Percentiles rank a stretch among this genome's conserved stretches.
phyloP scores from a whole-genome alignment of 2,888 invertebrate species.

The Xiphydria camelus region DNA sequence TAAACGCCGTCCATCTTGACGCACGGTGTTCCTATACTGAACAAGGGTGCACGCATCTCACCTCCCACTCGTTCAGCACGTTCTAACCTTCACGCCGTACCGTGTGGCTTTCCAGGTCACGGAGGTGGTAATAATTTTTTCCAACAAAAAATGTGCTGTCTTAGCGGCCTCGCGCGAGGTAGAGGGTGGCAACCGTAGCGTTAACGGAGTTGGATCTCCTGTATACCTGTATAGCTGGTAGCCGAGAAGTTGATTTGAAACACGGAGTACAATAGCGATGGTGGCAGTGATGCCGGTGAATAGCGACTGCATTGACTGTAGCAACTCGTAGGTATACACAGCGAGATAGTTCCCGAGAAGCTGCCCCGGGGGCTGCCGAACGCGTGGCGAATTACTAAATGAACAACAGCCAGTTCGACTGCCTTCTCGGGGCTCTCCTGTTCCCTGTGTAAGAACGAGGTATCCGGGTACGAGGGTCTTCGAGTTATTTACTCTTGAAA shows the following conservation, averaged over 20 bases:
- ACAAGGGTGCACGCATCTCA: no score
- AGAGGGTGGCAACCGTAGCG: no score
- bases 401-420: constrained; percentile 27
- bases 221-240: no score
- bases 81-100: no score
- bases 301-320: background rate
- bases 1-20: no score
- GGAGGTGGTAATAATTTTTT: constrained; percentile 4
- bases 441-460: background rate
- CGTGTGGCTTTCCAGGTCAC: background rate
- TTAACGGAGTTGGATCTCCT: no score
- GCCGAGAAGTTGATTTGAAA: background rate
- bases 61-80: no score
- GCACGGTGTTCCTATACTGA: no score
- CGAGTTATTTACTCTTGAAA: background rate
- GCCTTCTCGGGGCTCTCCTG: constrained; percentile 3
- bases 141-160: background rate
- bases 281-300: constrained; percentile 1
- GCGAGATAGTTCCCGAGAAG: constrained; percentile 3
- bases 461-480: background rate
- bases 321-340: background rate
- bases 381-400: constrained; percentile 45
- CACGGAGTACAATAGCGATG: background rate
- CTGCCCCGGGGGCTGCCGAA: constrained; percentile 29
- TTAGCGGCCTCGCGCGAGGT: background rate